phyloP scores from a whole-genome alignment of 2,888 invertebrate genomes.

The Nomada lathburiana region DNA sequence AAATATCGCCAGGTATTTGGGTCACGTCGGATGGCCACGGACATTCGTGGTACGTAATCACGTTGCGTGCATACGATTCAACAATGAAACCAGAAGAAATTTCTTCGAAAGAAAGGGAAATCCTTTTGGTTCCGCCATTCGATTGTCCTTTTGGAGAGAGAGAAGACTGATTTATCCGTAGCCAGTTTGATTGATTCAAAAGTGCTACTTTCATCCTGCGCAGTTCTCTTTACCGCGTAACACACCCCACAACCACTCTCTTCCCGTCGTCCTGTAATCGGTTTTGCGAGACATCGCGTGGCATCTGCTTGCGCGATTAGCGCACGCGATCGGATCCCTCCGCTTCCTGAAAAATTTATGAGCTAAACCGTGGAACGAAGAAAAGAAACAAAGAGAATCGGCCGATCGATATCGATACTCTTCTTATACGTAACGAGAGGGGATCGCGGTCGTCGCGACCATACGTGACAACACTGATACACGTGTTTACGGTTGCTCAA shows the following conservation, averaged over 20 bases:
- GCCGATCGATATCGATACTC: conserved; percentile 47
- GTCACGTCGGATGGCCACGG: conserved; percentile 21
- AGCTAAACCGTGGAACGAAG: conserved; percentile 27
- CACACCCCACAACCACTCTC: conserved; percentile 57
- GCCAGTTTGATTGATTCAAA: conserved; percentile 72
- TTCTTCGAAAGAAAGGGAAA: conserved; percentile 55
- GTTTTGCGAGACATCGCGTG: conserved; percentile 71
- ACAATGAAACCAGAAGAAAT: conserved; percentile 56
- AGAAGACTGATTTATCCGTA: conserved; percentile 60
- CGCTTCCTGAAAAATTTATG: conserved; percentile 71
- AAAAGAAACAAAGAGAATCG: conserved; percentile 43
- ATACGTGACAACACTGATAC: not conserved
- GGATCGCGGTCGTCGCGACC: conserved; percentile 21
- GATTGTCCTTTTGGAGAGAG: conserved; percentile 66
- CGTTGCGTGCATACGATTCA: conserved; percentile 11
- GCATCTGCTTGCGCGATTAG: conserved; percentile 77
- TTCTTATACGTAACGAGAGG: conserved; percentile 28
- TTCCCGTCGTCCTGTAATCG: conserved; percentile 61
- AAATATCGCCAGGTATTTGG: conserved; percentile 36
- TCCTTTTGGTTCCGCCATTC: conserved; percentile 74
- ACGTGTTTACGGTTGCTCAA: not conserved
- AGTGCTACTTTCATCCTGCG: conserved; percentile 68
- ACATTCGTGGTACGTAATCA: conserved; percentile 14
- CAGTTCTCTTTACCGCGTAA: conserved; percentile 66
- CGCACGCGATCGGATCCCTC: conserved; percentile 68